Evolutionary conservation across 2,888 invertebrate genomes (phyloP).

Genomic region (Laspeyria flexula): DNA sequence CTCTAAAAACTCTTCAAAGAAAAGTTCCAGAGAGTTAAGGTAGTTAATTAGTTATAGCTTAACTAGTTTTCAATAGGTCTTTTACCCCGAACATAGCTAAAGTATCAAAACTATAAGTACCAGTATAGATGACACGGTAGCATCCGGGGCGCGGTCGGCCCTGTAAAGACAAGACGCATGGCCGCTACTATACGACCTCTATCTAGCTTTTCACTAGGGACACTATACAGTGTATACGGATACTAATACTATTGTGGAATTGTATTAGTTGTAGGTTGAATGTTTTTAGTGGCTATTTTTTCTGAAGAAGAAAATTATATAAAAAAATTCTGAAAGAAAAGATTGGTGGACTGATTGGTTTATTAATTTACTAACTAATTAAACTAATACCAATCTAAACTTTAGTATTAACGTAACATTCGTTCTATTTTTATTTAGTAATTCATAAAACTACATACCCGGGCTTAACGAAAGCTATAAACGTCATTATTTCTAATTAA

Average conservation of each 20-base stretch:
- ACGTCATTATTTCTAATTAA: slow-evolving; percentile 62
- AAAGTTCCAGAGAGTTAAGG: too few species aligned
- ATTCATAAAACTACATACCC: slow-evolving; percentile 15
- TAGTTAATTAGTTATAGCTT: too few species aligned
- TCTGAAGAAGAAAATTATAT: too few species aligned
- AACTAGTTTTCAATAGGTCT: too few species aligned
- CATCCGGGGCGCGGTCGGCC: slow-evolving; percentile 63
- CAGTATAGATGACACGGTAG: slow-evolving; percentile 52
- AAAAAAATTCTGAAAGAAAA: too few species aligned
- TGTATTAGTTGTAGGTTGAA: neutral
- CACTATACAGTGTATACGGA: slow-evolving; percentile 9
- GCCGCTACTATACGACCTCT: slow-evolving; percentile 54
- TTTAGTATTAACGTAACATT: too few species aligned
- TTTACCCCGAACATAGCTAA: slow-evolving; percentile 5
- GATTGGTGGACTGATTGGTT: too few species aligned
- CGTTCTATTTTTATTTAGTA: too few species aligned
- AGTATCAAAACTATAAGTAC: slow-evolving; percentile 55
- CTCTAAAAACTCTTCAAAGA: too few species aligned
- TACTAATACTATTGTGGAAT: neutral
- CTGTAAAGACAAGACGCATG: slow-evolving; percentile 79
- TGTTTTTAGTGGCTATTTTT: too few species aligned
- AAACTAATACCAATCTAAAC: too few species aligned
- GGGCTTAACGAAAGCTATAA: slow-evolving; percentile 45
- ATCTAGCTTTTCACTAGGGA: slow-evolving; percentile 51
- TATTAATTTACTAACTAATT: too few species aligned